These are phyloP conservation scores for Dicentrarchus labrax DNA, from an alignment of 2,113 vertebrate genomes.

Conservation along the genomic window DNA sequence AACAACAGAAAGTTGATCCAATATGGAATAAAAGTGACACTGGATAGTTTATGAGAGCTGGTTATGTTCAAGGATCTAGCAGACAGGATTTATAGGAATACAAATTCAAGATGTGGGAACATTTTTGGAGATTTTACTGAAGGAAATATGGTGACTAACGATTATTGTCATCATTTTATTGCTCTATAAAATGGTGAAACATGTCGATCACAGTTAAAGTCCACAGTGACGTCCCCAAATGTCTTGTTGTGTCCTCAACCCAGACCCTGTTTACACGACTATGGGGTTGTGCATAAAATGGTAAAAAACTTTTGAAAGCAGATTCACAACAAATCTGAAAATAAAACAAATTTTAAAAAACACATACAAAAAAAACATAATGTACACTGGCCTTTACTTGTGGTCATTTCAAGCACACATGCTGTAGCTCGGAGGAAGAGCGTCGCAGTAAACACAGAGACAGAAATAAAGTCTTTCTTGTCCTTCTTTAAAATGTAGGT, in stretches of 20 bases:
- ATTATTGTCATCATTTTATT: no score
- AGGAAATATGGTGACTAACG: not conserved
- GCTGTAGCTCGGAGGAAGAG: not conserved
- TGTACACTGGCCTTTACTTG: not conserved
- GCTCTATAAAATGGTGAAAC: no score
- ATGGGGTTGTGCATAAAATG: no score
- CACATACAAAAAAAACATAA: no score
- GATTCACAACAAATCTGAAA: not conserved
- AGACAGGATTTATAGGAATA: no score
- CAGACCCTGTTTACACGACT: no score
- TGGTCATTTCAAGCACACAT: not conserved
- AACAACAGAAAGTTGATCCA: not conserved
- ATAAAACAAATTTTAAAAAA: no score
- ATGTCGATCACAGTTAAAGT: no score
- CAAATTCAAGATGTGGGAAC: not conserved
- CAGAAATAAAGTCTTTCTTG: not conserved
- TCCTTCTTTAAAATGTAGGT: conserved; percentile 35
- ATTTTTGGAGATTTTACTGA: not conserved
- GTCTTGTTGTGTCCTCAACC: no score
- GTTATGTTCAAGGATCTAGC: not conserved
- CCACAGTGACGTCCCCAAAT: no score
- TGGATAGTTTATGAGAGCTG: not conserved
- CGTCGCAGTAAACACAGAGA: not conserved
- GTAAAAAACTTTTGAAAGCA: no score
- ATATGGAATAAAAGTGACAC: not conserved